Base-by-base conservation (phyloP, 2,888 invertebrate species). In the Lutraria lutraria region DNA sequence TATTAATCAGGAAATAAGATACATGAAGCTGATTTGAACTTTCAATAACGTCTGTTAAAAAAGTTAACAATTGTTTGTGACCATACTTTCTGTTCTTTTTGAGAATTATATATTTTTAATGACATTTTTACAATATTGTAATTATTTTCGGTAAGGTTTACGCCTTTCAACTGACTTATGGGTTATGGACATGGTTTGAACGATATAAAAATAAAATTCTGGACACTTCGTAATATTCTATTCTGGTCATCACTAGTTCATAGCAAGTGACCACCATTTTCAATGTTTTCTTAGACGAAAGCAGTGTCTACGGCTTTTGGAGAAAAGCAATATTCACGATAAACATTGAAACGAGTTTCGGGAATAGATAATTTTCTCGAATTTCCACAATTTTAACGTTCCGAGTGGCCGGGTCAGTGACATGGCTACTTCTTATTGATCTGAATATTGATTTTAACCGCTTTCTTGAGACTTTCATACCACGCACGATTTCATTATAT, bases 401-500 rank as follows among this genome's bases (percentile, higher is more conserved):
- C 53, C 56, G 81, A 29, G 72, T 81, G 52, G 83, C 83, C 53
- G 89, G 92, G 90, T 90, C 92, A 90, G 80, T 79, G 79, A 63
- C 85, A 81, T 84, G 92, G 87, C 90, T 88, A 90, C 68, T 87
- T 31, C 63, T 53, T 89, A 92, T 92, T 88, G 92, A 92, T 90
- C 88, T 43, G 83, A 89, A 87, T 81, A 90, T 90, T 86, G 90
- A 92, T 92, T 92, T 92, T 87, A 92, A 90, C 85, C 89, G 85
- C 89, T 90, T 87, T 89, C 90, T 88, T 85, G 85, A 89, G 88
- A 87, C 87, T 89, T 92, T 92, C 86, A 92, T 92, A 89, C 90
- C 86, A 88, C 90, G 92, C 92, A 90, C 92, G 92, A 92, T 92
- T 92, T 92, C 92, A 92, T 92, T 92, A 92, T 92, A 92, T 92